Evolutionary conservation across 2,113 vertebrate genomes (phyloP).

Genomic region (Paratilapia polleni): DNA sequence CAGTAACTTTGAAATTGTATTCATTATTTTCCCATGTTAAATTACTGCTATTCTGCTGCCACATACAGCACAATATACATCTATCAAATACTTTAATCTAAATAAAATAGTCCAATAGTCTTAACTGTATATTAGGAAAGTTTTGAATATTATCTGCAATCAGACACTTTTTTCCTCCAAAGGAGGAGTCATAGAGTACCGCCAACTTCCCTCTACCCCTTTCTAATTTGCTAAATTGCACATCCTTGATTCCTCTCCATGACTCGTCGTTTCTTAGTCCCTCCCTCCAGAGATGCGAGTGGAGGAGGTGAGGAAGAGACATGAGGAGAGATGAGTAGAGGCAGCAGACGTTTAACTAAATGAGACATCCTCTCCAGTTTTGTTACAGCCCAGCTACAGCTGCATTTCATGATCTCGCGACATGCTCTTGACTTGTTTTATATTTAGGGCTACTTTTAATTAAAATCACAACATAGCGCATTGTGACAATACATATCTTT

Average conservation of each 20-base stretch:
- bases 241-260: not conserved
- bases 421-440: not conserved
- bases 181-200: not conserved
- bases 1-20: too few relatives aligned
- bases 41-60: too few relatives aligned
- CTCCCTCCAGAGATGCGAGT: not conserved
- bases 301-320: accelerated
- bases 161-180: too few relatives aligned
- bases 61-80: too few relatives aligned
- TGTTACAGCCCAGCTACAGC: not conserved
- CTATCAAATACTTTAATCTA: not conserved
- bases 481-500: not conserved
- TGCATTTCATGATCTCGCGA: not conserved
- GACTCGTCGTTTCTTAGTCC: not conserved
- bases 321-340: not conserved
- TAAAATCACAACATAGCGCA: not conserved
- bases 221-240: not conserved
- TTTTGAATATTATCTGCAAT: not conserved
- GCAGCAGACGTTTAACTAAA: not conserved
- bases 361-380: not conserved
- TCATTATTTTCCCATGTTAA: too few relatives aligned
- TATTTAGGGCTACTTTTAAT: not conserved
- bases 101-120: not conserved
- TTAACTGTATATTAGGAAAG: not conserved
- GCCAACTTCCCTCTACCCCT: not conserved